A percentile compares a stretch with the other conserved stretches of the same genome.
These are phyloP conservation scores for Poecile atricapillus DNA, from an alignment of 2,113 vertebrate genomes.

Conservation along the genomic window DNA sequence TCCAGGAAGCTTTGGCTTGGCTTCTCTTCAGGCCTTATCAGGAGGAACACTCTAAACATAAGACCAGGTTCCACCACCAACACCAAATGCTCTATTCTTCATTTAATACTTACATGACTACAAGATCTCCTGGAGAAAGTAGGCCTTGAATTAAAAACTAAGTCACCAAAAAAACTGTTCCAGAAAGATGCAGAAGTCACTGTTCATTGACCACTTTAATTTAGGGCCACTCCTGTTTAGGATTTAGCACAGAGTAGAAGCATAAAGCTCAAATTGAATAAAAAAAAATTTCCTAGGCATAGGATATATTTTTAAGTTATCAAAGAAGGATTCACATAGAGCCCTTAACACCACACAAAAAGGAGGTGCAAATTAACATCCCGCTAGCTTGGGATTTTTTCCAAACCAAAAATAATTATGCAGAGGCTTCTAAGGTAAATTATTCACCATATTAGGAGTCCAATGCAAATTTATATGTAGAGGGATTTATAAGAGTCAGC, in stretches of 20 bases:
- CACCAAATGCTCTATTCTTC: not conserved
- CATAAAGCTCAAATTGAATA: not conserved
- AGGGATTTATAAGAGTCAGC: not conserved
- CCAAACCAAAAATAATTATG: not conserved
- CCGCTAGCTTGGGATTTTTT: not conserved
- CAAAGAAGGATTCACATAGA: not conserved
- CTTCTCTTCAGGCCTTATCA: not conserved
- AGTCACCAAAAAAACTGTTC: not conserved
- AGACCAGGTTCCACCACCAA: not conserved
- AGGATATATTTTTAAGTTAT: not conserved
- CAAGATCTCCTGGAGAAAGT: not conserved
- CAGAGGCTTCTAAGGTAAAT: not conserved
- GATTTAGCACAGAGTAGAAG: not conserved
- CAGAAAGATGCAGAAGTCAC: not conserved
- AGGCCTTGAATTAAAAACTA: not conserved
- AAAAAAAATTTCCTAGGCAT: not conserved
- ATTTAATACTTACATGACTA: accelerated
- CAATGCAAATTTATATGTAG: not conserved
- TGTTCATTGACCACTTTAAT: not conserved
- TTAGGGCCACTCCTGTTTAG: not conserved
- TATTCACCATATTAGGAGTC: not conserved
- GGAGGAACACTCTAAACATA: not conserved
- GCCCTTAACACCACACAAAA: not conserved
- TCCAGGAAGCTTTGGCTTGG: not conserved
- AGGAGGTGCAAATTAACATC: not conserved